phyloP scores from a whole-genome alignment of 2,797 vertebrate genomes.

The Spea hammondii region DNA sequence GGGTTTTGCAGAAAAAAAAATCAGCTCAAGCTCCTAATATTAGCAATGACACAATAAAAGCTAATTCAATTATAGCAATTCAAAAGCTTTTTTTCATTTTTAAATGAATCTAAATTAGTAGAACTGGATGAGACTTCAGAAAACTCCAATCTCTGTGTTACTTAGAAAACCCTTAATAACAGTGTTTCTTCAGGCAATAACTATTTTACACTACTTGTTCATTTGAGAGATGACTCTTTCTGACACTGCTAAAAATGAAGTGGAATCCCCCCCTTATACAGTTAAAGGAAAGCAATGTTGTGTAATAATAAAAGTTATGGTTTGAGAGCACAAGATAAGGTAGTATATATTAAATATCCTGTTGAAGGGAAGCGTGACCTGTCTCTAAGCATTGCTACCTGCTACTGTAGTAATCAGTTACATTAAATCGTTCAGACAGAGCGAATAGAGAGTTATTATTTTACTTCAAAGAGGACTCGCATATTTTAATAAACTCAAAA shows the following conservation, averaged over 20 bases:
- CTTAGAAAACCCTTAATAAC: not conserved
- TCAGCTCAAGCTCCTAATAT: not conserved
- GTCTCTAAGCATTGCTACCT: conserved; percentile 20
- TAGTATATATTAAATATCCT: conserved; percentile 30
- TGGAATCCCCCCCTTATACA: conserved; percentile 26
- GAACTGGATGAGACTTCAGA: conserved; percentile 11
- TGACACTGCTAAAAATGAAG: conserved; percentile 31
- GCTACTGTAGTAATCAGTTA: conserved; percentile 17
- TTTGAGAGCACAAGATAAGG: conserved; percentile 10
- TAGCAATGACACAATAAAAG: not conserved
- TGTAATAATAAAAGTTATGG: conserved; percentile 16
- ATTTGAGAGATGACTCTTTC: conserved; percentile 20
- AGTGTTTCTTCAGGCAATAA: conserved; percentile 18
- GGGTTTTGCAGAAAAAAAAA: not conserved
- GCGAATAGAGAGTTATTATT: conserved; percentile 30
- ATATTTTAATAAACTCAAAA: not conserved
- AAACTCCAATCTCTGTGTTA: not conserved
- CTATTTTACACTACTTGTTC: conserved; percentile 13
- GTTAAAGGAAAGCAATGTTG: conserved; percentile 27
- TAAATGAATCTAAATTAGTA: not conserved
- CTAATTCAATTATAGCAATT: not conserved
- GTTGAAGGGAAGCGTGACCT: conserved; percentile 41
- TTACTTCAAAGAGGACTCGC: not conserved
- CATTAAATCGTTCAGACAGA: conserved; percentile 24
- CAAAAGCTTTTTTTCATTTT: not conserved